Base-by-base conservation (phyloP, 2,113 vertebrate genomes). In the Gasterosteus nipponicus region DNA sequence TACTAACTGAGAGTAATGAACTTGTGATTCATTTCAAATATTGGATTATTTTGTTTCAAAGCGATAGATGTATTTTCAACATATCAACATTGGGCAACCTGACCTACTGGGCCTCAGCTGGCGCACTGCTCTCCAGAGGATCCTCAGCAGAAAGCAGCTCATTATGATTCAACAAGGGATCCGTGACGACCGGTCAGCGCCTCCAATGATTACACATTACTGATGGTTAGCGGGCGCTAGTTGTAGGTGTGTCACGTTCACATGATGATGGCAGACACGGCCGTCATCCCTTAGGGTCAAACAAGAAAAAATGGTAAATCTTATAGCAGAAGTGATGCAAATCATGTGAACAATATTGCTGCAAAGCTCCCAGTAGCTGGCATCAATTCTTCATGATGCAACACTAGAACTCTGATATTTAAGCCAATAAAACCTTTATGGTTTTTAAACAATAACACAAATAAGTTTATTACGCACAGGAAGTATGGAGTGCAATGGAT, bases 141-240 rank as follows among this genome's bases (percentile, higher is more conserved):
- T 56, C 46, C 56, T 46, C 60, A 10, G 35, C 71, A 77, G 69
- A 88, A 86, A 92, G 80, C 86, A 90, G 66, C 54, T 38, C 63
- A 92, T 93, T 88, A 89, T 81, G 65, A 93, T 92, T 91, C 93
- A 81, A 16, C 54, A 63, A 12, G 63, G 69, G 80, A 26, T 31
- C 38, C 82, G 49, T 67, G 77, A 60, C 4, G 26, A 63, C 44
- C 15, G 49, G 79, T 76, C 73, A 88, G 84, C 73, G 69, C 68
- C 4, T 57, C 44, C 29, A 65, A 72, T 84, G 53, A 83, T 65
- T 56, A 35, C 38, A 61, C 39, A 57, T 87, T 83, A 85, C 29
- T 82, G 80, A 77, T 69, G 67, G 86, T 89, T 88, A 84, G 72
- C 46, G 29, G 78, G 75, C 78, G 66, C 22, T 59, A 41, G 47